A percentile compares a stretch with the other conserved stretches of the same genome.
Evolutionary conservation across 2,888 invertebrate species (phyloP).

Genomic region (Plutella xylostella): DNA sequence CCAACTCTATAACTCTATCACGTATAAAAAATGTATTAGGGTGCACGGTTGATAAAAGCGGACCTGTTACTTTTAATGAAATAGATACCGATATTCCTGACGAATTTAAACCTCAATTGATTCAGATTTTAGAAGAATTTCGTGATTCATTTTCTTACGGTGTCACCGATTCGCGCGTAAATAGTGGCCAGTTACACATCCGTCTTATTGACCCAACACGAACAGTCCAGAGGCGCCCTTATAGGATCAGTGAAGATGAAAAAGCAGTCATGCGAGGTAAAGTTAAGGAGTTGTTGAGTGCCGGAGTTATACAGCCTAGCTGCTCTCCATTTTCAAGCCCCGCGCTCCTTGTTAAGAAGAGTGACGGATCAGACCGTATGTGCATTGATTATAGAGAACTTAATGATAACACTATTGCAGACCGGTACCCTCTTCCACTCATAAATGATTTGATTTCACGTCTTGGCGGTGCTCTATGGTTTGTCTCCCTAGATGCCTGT

Average conservation of each 20-base stretch:
- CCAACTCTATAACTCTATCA: not conserved
- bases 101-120: not conserved
- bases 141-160: not conserved
- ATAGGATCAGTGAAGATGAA: not conserved
- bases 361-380: not conserved
- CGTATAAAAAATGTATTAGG: not conserved
- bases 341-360: not conserved
- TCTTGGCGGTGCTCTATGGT: not conserved
- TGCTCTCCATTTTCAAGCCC: not conserved
- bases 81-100: not conserved
- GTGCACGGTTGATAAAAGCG: not conserved
- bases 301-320: not conserved
- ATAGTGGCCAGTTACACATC: not conserved
- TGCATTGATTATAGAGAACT: constrained; percentile 1
- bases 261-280: not conserved
- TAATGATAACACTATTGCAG: not conserved
- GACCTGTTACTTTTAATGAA: not conserved
- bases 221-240: not conserved
- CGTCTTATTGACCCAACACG: not conserved
- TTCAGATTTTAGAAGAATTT: not conserved
- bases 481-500: not conserved
- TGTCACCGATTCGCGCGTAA: not conserved
- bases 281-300: not conserved
- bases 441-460: not conserved
- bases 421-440: not conserved